A percentile compares a stretch with the other conserved stretches of the same genome.
phyloP scores from a whole-genome alignment of 2,113 vertebrate genomes.

The Felis chaus region DNA sequence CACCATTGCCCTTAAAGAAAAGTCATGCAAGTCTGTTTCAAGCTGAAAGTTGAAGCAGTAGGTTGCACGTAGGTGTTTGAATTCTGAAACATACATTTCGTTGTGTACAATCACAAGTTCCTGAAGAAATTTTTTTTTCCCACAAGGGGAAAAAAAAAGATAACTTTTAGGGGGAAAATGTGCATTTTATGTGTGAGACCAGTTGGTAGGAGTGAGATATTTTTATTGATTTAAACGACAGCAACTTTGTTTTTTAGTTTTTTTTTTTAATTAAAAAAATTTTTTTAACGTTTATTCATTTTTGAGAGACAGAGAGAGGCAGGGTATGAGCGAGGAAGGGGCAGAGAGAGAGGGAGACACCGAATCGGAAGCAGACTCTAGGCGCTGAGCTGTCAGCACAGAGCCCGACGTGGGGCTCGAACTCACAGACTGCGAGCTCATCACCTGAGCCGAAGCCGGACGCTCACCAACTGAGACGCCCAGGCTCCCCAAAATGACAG shows the following conservation, averaged over 20 bases:
- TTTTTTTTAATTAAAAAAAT: too few species aligned
- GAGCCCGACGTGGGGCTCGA: too few species aligned
- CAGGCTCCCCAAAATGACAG: neutral
- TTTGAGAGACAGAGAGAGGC: too few species aligned
- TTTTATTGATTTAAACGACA: constrained; percentile 48
- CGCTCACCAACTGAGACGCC: too few species aligned
- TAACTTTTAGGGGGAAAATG: neutral
- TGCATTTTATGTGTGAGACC: constrained; percentile 42
- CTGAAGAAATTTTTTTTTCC: neutral
- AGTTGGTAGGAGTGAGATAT: constrained; percentile 21
- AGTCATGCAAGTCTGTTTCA: neutral
- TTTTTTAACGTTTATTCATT: too few species aligned
- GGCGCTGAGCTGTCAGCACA: too few species aligned
- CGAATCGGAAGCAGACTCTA: too few species aligned
- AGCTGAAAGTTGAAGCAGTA: neutral
- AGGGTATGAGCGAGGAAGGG: too few species aligned
- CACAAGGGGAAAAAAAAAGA: neutral
- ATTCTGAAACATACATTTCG: neutral
- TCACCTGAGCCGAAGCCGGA: too few species aligned
- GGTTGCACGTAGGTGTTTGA: neutral
- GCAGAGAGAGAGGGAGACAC: too few species aligned
- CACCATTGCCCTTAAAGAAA: neutral
- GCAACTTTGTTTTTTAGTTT: neutral
- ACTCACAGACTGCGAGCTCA: too few species aligned
- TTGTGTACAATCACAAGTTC: neutral